Evolutionary conservation across 2,888 invertebrate species (phyloP).

Genomic region (Encarsia formosa): DNA sequence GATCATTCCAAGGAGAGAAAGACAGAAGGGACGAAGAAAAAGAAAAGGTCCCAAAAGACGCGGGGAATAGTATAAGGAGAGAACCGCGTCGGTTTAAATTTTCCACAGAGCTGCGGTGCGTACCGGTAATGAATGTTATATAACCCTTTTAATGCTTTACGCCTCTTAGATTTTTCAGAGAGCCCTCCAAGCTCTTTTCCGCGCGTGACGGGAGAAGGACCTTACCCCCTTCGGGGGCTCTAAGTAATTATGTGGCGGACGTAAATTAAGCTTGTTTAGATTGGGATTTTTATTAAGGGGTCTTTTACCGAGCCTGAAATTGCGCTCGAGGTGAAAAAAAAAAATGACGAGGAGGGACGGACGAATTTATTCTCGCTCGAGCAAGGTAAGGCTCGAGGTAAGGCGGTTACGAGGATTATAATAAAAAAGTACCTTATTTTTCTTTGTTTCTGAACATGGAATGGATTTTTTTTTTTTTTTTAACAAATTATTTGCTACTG

Average conservation of each 20-base stretch:
- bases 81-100: too few relatives aligned
- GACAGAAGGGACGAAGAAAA: conserved; percentile 19
- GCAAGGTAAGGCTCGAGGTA: too few relatives aligned
- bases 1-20: conserved; percentile 25
- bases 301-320: conserved; percentile 46
- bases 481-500: too few relatives aligned
- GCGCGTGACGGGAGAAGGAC: too few relatives aligned
- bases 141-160: conserved; percentile 53
- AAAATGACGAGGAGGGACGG: too few relatives aligned
- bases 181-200: conserved; percentile 34
- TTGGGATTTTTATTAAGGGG: conserved; percentile 53
- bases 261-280: conserved; percentile 53
- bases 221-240: conserved; percentile 18
- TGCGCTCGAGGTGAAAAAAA: conserved; percentile 41
- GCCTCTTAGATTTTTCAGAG: conserved; percentile 52
- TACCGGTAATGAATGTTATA: conserved; percentile 51
- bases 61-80: too few relatives aligned
- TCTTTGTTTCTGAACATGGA: too few relatives aligned
- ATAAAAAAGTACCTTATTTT: too few relatives aligned
- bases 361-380: conserved; percentile 29
- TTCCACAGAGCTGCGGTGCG: conserved; percentile 50
- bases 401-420: too few relatives aligned
- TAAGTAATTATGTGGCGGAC: conserved; percentile 52
- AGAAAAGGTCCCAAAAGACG: conserved; percentile 26
- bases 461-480: too few relatives aligned